A percentile compares a stretch with the other conserved stretches of the same genome.
These are phyloP conservation scores for Brachycybe producta DNA, from an alignment of 2,888 invertebrate species.

Conservation along the genomic window DNA sequence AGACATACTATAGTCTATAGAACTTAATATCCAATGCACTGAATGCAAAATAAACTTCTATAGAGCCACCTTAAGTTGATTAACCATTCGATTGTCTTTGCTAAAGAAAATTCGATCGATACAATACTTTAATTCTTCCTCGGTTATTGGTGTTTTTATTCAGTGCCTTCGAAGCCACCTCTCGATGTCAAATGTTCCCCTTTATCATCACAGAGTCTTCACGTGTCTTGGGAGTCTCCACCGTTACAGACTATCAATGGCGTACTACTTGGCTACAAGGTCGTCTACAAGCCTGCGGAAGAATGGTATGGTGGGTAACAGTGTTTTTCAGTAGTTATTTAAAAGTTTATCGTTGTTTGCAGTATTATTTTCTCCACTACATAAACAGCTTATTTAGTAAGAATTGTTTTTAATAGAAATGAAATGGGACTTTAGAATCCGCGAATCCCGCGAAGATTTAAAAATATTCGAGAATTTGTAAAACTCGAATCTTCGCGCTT, in stretches of 20 bases:
- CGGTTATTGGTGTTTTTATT: constrained; percentile 11
- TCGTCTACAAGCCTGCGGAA: constrained; percentile 45
- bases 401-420: background rate
- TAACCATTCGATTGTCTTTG: background rate
- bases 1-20: too few species aligned
- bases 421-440: too few species aligned
- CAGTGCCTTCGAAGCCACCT: constrained; percentile 38
- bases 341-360: too few species aligned
- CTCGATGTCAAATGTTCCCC: constrained; percentile 34
- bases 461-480: too few species aligned
- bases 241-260: constrained; percentile 36
- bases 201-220: constrained; percentile 34
- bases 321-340: constrained; percentile 32
- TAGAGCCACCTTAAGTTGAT: background rate
- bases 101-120: background rate
- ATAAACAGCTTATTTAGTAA: constrained; percentile 28
- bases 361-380: constrained; percentile 81
- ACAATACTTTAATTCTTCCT: background rate
- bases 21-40: too few species aligned
- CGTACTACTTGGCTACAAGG: constrained; percentile 53
- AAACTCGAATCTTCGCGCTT: too few species aligned
- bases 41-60: too few species aligned
- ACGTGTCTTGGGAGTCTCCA: constrained; percentile 36
- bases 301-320: constrained; percentile 23
- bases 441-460: too few species aligned